Base-by-base conservation (phyloP, 2,888 invertebrate species). In the Apodemia mormo region DNA sequence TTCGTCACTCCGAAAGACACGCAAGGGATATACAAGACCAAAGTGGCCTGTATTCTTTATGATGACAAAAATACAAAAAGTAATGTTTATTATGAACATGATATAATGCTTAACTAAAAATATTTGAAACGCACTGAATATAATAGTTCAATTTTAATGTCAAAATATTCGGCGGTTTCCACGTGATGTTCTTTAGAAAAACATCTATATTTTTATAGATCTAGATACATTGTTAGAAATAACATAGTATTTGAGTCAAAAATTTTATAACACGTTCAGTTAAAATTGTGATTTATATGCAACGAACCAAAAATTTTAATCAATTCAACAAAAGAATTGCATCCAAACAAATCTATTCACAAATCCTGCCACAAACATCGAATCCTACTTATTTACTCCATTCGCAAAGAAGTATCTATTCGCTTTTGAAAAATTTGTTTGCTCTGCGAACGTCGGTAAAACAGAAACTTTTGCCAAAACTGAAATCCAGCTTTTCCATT, bases 401-500 rank as follows among this genome's bases (percentile, higher is more conserved):
- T 64, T 64, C 64, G 8, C 7, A 64, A 64, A 56, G 58, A 30
- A 30, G 64, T 37, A 64, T 64, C 64, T 54, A 49, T 49, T 64
- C 64, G 64, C 64, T 64, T 64, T 64, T 64, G 64, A 64, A 37
- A 64, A 64, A 64, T 64, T 64, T 64, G 64, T 64, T 64, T 64
- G 37, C 64, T 64, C 37, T 64, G n/a, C 64, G 64, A 64, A 14
- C 37, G 64, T 64, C 64, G 64, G 37, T 64, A 64, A 64, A 64
- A 64, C 64, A 64, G 64, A 64, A 64, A 64, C 64, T 64, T 64
- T 64, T 64, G 64, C 64, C 64, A 64, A 64, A 64, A 64, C 64
- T 64, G 64, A 64, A 64, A 64, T 64, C 64, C 64, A 37, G 64
- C 37, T 33, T 64, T 64, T 43, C 67, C 67, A 61, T 68, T 68